phyloP scores from a whole-genome alignment of 2,113 vertebrate genomes.

The Paedocypris sp. region DNA sequence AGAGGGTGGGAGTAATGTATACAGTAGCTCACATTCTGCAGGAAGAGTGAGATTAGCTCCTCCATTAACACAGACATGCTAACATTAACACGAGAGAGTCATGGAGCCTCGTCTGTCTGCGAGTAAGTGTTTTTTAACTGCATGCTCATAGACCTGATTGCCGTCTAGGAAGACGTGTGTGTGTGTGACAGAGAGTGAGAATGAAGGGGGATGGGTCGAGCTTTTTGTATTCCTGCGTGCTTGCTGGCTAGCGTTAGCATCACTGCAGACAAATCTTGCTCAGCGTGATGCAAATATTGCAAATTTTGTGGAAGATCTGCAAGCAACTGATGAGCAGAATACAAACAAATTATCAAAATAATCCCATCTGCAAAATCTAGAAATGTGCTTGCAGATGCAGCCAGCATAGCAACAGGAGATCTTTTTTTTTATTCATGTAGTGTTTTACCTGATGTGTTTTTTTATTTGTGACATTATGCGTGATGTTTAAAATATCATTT shows the following conservation, averaged over 20 bases:
- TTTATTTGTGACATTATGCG: background rate
- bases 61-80: constrained; percentile 22
- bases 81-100: constrained; percentile 18
- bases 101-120: constrained; percentile 28
- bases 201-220: constrained; percentile 24
- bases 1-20: background rate
- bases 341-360: too few relatives aligned
- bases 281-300: background rate
- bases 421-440: too few relatives aligned
- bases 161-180: background rate
- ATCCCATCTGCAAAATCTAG: too few relatives aligned
- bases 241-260: constrained; percentile 2
- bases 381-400: too few relatives aligned
- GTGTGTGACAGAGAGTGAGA: too few relatives aligned
- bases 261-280: background rate
- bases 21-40: background rate
- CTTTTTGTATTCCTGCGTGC: constrained; percentile 16
- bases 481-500: too few relatives aligned
- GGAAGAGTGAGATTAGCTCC: background rate
- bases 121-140: constrained; percentile 26
- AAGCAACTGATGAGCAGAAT: background rate
- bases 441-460: background rate
- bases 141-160: background rate
- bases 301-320: background rate
- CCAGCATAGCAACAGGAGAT: too few relatives aligned